Evolutionary conservation across 2,797 vertebrate species (phyloP), one percentile per base, ranked within the genome.

Genomic region (Ctenochaetus hawaiiensis): DNA sequence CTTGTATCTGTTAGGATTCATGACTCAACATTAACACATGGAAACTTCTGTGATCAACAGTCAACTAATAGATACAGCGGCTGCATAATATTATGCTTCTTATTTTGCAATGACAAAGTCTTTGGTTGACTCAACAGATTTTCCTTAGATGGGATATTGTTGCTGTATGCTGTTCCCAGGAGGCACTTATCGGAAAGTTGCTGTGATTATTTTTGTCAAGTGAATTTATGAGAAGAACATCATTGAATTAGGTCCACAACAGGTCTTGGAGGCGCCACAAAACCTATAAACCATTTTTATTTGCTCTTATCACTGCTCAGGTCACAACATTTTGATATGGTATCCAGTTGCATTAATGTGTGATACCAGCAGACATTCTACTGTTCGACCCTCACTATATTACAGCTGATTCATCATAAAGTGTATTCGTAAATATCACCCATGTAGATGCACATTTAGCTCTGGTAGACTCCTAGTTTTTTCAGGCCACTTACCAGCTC

Each of bases 1-100:
- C 47, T 30, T n/a, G 8, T 43, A 82, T 72, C 47, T 75, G 26
- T 77, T 60, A 39, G 63, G 51, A 67, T 77, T 66, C 20, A 20
- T 23, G 73, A 70, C 47, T n/a, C 47, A 26, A 44, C 23, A 16
- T 14, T 9, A 59, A 74, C 34, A 18, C 23, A 7, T 11, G 37
- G 58, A 53, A n/a, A 10, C 18, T 20, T 70, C 14, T 70, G 39
- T 76, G 61, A 67, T 57, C 66, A 49, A 26, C 37, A 59, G 13
- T 56, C 5, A 13, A 39, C 18, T 7, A n/a, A 30, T 41, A 12
- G 59, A 18, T 65, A 22, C 1, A 12, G 1, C 4, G 43, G 7
- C 30, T 54, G 43, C 17, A 30, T 26, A 9, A 48, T 30, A n/a
- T 14, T 11, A 2, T 13, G 2, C 26, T 34, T 37, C 14, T 26